Evolutionary conservation across 2,888 invertebrate genomes (phyloP), one percentile per base, ranked within the genome.

Genomic region (Melipona beecheii): DNA sequence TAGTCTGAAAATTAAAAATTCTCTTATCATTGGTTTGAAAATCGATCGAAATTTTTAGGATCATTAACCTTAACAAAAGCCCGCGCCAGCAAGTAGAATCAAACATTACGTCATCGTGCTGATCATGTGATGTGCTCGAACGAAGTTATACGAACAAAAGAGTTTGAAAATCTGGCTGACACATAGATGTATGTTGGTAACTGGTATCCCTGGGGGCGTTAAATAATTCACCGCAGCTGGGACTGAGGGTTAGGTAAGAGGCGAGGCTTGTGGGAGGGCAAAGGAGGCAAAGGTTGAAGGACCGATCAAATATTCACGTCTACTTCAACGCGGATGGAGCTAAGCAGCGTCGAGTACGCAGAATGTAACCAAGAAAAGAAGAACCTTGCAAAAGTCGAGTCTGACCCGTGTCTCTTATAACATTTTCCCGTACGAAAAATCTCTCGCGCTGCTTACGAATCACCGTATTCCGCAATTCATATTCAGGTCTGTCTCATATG

Each of bases 151-250:
- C 36, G 70, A 58, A 77, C 70, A 76, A 87, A 90, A 86, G 89
- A 87, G 88, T 90, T 84, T 76, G 84, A 80, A 90, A 91, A 92
- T 92, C 89, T 91, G 86, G 85, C 91, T 88, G 89, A 90, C 89
- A 89, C 90, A 91, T 90, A 83, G 91, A 89, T 87, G 89, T 86
- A 91, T 86, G 90, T 87, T 91, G 90, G 91, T 92, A 93, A 91
- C 89, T 88, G 87, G 88, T 91, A 91, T 93, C 93, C 91, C 93
- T 89, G 90, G 91, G 92, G 92, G 91, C 90, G 91, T 92, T 94
- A 93, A 94, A 94, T 94, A 93, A 94, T 94, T 94, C 93, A 94
- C 92, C 92, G 87, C 92, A 92, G 92, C 92, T 92, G 92, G 92
- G 92, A 92, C 91, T 89, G 91, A 91, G 92, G 89, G 86, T 89